Conservation (phyloP, 1,140 invertebrate genomes). For the Drosophila seguyi region DNA sequence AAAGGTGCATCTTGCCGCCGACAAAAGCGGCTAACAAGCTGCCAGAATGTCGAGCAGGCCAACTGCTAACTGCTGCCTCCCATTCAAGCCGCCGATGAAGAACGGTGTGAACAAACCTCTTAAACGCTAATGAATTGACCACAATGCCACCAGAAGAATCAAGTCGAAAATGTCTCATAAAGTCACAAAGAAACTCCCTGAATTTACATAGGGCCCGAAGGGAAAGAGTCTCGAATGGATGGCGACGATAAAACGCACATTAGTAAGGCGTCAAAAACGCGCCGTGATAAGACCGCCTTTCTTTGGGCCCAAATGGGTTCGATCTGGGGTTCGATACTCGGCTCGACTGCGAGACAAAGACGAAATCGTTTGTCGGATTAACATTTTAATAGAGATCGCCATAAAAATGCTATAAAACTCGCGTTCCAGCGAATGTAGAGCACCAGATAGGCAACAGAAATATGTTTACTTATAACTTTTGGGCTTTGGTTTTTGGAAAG, state of each 20-base stretch:
- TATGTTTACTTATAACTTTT: constrained; percentile 34
- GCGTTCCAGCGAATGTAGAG: constrained; percentile 53
- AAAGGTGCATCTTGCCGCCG: constrained; percentile 10
- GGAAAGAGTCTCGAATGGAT: constrained; percentile 21
- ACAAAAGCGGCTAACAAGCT: constrained; percentile 55
- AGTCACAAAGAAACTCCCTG: constrained; percentile 66
- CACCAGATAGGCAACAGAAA: constrained; percentile 22
- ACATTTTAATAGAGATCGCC: constrained; percentile 75
- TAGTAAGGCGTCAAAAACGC: constrained; percentile 80
- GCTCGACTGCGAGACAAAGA: constrained; percentile 40
- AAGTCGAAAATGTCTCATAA: constrained; percentile 54
- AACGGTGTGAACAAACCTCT: constrained; percentile 76
- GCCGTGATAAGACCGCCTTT: constrained; percentile 53
- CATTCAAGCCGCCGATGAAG: constrained; percentile 13
- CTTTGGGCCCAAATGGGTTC: constrained; percentile 50
- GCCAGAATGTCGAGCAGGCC: constrained; percentile 39
- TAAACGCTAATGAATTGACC: constrained; percentile 76
- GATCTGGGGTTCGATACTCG: constrained; percentile 43
- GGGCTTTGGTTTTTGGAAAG: constrained; percentile 29
- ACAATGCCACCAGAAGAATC: constrained; percentile 43
- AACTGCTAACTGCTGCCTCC: constrained; percentile 42
- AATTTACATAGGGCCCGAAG: constrained; percentile 56
- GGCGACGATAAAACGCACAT: constrained; percentile 75
- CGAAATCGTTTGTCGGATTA: constrained; percentile 59
- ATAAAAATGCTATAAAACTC: constrained; percentile 74